phyloP scores from a whole-genome alignment of 2,797 vertebrate species.

The Labeo calbasu region DNA sequence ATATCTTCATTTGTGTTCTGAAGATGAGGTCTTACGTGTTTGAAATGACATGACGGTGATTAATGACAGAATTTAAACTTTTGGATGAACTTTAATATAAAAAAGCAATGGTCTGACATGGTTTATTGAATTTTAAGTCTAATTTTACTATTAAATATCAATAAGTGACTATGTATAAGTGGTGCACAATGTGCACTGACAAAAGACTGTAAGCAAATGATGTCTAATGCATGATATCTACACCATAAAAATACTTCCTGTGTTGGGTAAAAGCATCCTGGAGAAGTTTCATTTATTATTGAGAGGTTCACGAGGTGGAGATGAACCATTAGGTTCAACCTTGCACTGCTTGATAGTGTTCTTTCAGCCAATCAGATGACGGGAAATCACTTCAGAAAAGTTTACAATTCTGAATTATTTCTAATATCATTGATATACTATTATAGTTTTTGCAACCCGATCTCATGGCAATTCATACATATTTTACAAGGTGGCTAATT shows the following conservation, averaged over 20 bases:
- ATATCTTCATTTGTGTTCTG: too few relatives aligned
- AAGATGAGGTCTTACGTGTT: too few relatives aligned
- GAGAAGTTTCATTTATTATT: slow-evolving; percentile 29
- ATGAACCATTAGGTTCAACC: slow-evolving; percentile 28
- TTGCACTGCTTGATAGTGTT: neutral
- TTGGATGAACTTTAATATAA: neutral
- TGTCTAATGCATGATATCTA: neutral
- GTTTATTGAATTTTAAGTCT: neutral
- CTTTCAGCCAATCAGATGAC: neutral
- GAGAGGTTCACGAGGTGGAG: slow-evolving; percentile 2
- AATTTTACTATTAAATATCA: neutral
- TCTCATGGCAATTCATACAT: too few relatives aligned
- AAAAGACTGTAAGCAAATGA: neutral
- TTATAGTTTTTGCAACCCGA: too few relatives aligned
- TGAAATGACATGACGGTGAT: too few relatives aligned
- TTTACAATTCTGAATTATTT: neutral
- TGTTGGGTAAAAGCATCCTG: slow-evolving; percentile 23
- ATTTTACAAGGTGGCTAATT: too few relatives aligned
- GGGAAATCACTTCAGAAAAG: neutral
- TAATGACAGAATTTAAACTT: too few relatives aligned
- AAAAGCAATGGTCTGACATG: neutral
- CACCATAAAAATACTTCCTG: neutral
- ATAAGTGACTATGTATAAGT: neutral
- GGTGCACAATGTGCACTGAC: neutral
- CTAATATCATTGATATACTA: neutral